These are phyloP conservation scores for Dryas iulia DNA, from an alignment of 1,140 invertebrate species.

Conservation along the genomic window DNA sequence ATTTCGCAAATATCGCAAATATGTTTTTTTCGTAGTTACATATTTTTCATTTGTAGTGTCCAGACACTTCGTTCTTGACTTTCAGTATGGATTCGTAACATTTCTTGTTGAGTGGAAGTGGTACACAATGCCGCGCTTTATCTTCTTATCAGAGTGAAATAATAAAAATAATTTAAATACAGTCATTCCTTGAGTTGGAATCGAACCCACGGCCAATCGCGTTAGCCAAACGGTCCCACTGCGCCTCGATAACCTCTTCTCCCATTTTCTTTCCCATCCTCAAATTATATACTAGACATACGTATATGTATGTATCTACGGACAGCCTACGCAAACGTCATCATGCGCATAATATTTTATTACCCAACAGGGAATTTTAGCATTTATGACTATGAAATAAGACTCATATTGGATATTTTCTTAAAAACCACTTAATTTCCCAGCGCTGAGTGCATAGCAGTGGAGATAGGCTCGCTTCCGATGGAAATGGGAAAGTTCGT, in stretches of 20 bases:
- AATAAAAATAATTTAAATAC: too few species aligned
- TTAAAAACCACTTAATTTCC: constrained; percentile 1
- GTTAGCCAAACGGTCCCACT: too few species aligned
- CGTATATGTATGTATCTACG: background rate
- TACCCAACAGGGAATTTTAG: background rate
- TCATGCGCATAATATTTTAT: background rate
- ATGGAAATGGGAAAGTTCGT: background rate
- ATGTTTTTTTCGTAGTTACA: too few species aligned
- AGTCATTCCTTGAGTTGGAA: too few species aligned
- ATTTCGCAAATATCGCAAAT: too few species aligned
- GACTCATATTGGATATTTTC: background rate
- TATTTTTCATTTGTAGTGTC: too few species aligned
- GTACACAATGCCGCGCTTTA: too few species aligned
- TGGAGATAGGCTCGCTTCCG: background rate
- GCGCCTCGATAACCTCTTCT: too few species aligned
- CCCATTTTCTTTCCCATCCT: background rate
- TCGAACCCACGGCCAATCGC: too few species aligned
- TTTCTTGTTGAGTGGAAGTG: too few species aligned
- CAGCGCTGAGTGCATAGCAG: background rate
- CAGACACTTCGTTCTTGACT: background rate
- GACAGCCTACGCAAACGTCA: constrained; percentile 1
- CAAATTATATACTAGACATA: background rate
- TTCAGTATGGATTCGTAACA: too few species aligned
- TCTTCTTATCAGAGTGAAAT: too few species aligned
- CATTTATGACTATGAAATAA: background rate